A percentile compares a stretch with the other conserved stretches of the same genome.
Conservation (phyloP, 2,888 invertebrate genomes). For the Polyploca ridens region DNA sequence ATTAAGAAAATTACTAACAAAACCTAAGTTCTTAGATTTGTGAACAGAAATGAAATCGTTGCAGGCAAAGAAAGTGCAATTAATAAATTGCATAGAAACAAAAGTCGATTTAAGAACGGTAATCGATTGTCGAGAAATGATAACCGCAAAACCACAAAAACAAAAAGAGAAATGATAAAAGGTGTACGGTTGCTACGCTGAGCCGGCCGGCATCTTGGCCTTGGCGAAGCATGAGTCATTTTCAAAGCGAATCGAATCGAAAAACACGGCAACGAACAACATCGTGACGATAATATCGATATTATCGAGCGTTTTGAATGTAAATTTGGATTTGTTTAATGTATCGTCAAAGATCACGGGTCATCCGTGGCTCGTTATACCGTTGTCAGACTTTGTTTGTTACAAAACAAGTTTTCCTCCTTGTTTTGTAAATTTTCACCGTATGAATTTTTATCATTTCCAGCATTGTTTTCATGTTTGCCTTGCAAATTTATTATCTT, state of each 20-base stretch:
- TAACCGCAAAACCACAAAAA: conserved; percentile 57
- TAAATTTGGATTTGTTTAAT: conserved; percentile 43
- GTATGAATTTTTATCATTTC: conserved; percentile 17
- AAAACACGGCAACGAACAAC: conserved; percentile 42
- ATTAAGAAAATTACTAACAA: background rate
- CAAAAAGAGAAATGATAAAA: conserved; percentile 61
- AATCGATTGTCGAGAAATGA: conserved; percentile 48
- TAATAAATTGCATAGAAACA: conserved; percentile 31
- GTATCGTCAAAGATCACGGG: conserved; percentile 44
- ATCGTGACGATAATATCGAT: conserved; percentile 49
- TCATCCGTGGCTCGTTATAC: conserved; percentile 14
- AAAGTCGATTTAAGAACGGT: conserved; percentile 43
- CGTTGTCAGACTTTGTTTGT: conserved; percentile 25
- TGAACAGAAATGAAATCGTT: background rate
- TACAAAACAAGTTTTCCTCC: conserved; percentile 26
- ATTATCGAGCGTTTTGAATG: conserved; percentile 28
- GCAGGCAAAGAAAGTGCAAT: conserved; percentile 7
- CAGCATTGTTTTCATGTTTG: conserved; percentile 6
- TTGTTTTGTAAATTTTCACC: conserved; percentile 11
- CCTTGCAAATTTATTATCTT: background rate
- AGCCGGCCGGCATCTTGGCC: conserved; percentile 77
- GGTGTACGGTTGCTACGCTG: conserved; percentile 57
- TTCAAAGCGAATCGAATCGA: conserved; percentile 51
- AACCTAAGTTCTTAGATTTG: background rate
- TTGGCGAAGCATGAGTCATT: conserved; percentile 68